Percentiles rank a stretch among this genome's conserved stretches.
Evolutionary conservation across 2,113 vertebrate species (phyloP).

Genomic region (Meles meles): DNA sequence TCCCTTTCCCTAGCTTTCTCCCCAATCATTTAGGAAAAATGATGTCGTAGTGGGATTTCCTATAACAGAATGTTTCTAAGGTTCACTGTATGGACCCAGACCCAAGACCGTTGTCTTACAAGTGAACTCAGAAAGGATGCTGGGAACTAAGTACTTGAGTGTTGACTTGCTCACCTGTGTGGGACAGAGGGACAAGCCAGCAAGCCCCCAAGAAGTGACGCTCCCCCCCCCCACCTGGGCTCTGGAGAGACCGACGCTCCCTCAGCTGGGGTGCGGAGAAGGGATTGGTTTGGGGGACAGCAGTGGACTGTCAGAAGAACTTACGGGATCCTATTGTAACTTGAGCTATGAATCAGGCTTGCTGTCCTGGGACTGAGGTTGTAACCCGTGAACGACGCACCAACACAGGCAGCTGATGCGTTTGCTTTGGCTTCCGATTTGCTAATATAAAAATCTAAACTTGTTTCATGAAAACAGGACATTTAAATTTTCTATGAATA

Average conservation of each 20-base stretch:
- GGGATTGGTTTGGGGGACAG: background rate
- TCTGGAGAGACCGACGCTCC: accelerated
- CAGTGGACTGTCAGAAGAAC: background rate
- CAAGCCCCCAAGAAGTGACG: background rate
- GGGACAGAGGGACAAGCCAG: no score
- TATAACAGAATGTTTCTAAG: background rate
- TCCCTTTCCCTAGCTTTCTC: background rate
- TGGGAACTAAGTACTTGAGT: background rate
- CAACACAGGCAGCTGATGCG: accelerated
- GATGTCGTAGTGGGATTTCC: background rate
- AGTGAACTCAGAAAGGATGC: background rate
- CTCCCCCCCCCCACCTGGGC: accelerated
- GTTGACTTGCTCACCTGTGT: no score
- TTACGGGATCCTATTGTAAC: no score
- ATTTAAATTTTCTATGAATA: background rate
- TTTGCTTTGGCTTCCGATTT: background rate
- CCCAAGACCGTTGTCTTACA: background rate
- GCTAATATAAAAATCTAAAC: background rate
- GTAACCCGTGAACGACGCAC: accelerated
- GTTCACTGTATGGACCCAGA: background rate
- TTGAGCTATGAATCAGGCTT: background rate
- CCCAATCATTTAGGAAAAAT: background rate
- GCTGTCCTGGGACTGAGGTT: background rate
- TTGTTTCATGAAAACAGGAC: background rate
- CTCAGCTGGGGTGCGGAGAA: background rate